Conservation (phyloP, 2,797 vertebrate species). For the Echeneis naucrates region DNA sequence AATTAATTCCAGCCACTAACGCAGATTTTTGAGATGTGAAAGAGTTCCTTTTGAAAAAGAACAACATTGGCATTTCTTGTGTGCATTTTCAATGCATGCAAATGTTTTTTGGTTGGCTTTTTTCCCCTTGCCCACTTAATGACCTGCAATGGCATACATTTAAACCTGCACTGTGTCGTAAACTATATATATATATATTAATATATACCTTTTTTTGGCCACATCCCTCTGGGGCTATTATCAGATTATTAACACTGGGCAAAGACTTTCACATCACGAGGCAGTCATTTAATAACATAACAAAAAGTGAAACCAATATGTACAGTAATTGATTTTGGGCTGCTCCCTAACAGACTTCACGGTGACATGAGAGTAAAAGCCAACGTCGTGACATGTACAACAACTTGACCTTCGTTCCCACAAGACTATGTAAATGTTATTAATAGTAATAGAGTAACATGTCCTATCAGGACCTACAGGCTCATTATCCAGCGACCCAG, state of each 20-base stretch:
- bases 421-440: slow-evolving; percentile 72
- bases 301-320: slow-evolving; percentile 34
- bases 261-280: slow-evolving; percentile 6
- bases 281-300: slow-evolving; percentile 40
- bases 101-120: too few species aligned
- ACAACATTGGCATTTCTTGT: not conserved
- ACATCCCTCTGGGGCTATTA: slow-evolving; percentile 4
- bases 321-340: slow-evolving; percentile 46
- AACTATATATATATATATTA: not conserved
- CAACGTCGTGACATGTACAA: slow-evolving; percentile 2
- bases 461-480: slow-evolving; percentile 69
- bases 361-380: slow-evolving; percentile 12
- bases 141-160: not conserved
- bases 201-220: not conserved
- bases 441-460: slow-evolving; percentile 74
- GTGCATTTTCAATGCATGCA: slow-evolving; percentile 5
- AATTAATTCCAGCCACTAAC: slow-evolving; percentile 49
- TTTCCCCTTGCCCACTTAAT: not conserved
- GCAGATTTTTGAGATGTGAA: slow-evolving; percentile 33
- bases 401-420: slow-evolving; percentile 33
- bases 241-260: slow-evolving; percentile 17
- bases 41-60: not conserved
- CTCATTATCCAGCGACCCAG: slow-evolving; percentile 76
- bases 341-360: slow-evolving; percentile 22
- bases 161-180: slow-evolving; percentile 1